Evolutionary conservation across 2,113 vertebrate genomes (phyloP).

Genomic region (Perccottus glenii): DNA sequence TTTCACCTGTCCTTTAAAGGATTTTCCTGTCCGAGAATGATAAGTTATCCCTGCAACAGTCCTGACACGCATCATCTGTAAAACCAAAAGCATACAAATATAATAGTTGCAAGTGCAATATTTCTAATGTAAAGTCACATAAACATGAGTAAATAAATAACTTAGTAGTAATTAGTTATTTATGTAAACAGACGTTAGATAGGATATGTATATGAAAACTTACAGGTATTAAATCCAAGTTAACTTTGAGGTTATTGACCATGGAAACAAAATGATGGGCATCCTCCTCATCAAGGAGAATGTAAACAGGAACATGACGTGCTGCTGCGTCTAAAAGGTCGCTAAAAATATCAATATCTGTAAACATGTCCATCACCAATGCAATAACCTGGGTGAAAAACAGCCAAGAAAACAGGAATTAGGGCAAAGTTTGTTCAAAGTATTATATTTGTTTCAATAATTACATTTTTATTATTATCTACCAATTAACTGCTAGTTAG

Average conservation of each 20-base stretch:
- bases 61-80: constrained; percentile 93
- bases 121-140: not conserved
- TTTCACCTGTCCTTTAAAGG: constrained; percentile 94
- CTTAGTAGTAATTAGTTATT: not conserved
- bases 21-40: constrained; percentile 91
- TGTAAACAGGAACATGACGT: constrained; percentile 92
- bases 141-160: not conserved
- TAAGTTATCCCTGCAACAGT: constrained; percentile 93
- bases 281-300: constrained; percentile 92
- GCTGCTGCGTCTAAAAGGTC: constrained; percentile 90
- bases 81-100: constrained; percentile 24
- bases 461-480: no score
- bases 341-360: constrained; percentile 90
- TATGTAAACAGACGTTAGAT: not conserved
- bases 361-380: constrained; percentile 96
- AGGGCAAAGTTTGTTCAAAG: not conserved
- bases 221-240: constrained; percentile 90
- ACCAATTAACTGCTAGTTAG: no score
- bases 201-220: constrained; percentile 51
- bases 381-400: constrained; percentile 87
- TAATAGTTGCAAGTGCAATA: not conserved
- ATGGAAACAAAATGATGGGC: constrained; percentile 89
- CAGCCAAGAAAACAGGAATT: constrained; percentile 2
- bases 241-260: constrained; percentile 89
- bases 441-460: no score